A percentile compares a stretch with the other conserved stretches of the same genome.
Evolutionary conservation across 1,140 invertebrate genomes (phyloP).

Genomic region (Drosophila sucinea): DNA sequence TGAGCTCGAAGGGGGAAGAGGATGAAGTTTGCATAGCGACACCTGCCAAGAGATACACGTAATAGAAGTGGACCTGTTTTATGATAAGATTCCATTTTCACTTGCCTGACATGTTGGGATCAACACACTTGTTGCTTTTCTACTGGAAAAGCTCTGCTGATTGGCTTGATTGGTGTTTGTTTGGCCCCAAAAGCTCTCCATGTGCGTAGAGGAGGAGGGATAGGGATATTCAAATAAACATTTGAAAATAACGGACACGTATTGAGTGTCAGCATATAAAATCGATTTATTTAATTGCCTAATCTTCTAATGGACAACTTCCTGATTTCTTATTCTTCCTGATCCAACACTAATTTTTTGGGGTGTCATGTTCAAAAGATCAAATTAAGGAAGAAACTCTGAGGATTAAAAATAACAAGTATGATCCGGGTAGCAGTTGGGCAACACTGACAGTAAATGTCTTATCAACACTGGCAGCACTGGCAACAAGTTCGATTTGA

Average conservation of each 20-base stretch:
- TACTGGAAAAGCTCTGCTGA: slow-evolving; percentile 43
- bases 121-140: slow-evolving; percentile 39
- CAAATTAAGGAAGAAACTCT: no score
- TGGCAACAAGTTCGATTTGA: no score
- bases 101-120: slow-evolving; percentile 44
- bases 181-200: slow-evolving; percentile 34
- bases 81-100: slow-evolving; percentile 9
- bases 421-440: no score
- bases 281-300: not conserved
- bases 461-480: no score
- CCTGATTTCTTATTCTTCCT: no score
- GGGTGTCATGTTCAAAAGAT: no score
- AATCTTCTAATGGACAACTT: no score
- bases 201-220: not conserved
- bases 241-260: not conserved
- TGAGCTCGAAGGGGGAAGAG: slow-evolving; percentile 28
- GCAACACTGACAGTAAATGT: no score
- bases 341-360: no score
- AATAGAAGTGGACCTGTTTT: not conserved
- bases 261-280: no score
- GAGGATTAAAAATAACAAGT: no score
- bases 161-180: slow-evolving; percentile 13
- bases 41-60: not conserved
- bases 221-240: not conserved
- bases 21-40: not conserved